Evolutionary conservation across 2,888 invertebrate genomes (phyloP), one percentile per base, ranked within the genome.

Genomic region (Empis livida): DNA sequence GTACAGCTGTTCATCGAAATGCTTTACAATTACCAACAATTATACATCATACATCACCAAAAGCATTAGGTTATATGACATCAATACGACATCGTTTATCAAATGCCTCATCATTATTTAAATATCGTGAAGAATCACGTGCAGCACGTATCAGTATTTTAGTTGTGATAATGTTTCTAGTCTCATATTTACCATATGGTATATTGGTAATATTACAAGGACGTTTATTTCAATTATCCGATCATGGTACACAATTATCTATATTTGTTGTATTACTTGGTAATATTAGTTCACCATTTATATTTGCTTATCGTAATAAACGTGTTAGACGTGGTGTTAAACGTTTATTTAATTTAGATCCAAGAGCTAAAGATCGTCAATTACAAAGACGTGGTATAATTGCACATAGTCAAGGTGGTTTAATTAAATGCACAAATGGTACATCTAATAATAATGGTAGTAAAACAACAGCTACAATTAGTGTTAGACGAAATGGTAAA

Each of bases 61-160:
- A 67, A 55, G 65, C 70, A 0, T 55, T 67, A 17, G 64, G 69
- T 55, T 70, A 70, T 62, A 84, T 88, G 59, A 82, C 80, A 50
- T 82, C 82, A 45, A 71, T 89, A 54, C 78, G 84, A 48, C 82
- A 85, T 64, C 77, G 87, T 45, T 83, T 91, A 53, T 86, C 89
- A 52, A 88, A 89, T 62, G 87, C 87, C 30, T 85, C 86, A 42
- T 86, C 87, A 44, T 73, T 87, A 51, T 88, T 89, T 68, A 77
- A 83, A 60, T 88, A 90, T 63, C 76, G 89, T 46, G 92, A 92
- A 63, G 92, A 92, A 70, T 86, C 89, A 55, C 78, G 90, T 54
- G 89, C 92, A 2, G 92, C 90, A 10, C 81, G 89, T 54, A 88
- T 92, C 45, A 89, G 89, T 60, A 80, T 68, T 47, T 55, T 70